These are phyloP conservation scores for Dipodomys spectabilis DNA, from an alignment of 2,113 vertebrate genomes.

Conservation along the genomic window DNA sequence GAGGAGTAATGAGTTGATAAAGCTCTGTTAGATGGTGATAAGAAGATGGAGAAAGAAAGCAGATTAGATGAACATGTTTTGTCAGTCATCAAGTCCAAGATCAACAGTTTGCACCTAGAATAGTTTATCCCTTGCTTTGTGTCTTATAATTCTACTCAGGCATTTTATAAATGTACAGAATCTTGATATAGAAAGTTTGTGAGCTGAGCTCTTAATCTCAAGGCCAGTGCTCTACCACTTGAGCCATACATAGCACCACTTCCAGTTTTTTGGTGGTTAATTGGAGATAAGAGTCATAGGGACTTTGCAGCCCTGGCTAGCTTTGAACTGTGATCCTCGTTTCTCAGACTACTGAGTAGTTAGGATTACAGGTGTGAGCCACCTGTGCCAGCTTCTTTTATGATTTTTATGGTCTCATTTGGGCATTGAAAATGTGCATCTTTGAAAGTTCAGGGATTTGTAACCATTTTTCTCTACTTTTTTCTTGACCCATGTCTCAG, in stretches of 20 bases:
- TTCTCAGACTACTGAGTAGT: too few relatives aligned
- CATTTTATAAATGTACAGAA: slow-evolving; percentile 20
- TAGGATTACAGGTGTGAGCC: too few relatives aligned
- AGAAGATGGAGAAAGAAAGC: not conserved
- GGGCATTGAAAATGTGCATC: not conserved
- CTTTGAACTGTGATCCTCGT: too few relatives aligned
- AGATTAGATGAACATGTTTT: not conserved
- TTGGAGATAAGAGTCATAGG: too few relatives aligned
- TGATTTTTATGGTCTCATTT: slow-evolving; percentile 26
- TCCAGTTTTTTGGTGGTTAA: too few relatives aligned
- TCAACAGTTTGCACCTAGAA: not conserved
- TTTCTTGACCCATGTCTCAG: not conserved
- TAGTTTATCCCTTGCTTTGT: not conserved
- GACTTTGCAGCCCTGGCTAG: too few relatives aligned
- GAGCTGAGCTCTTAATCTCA: not conserved
- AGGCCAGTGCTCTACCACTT: too few relatives aligned
- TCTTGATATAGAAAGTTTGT: slow-evolving; percentile 5
- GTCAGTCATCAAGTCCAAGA: not conserved
- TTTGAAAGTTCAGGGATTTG: slow-evolving; percentile 39
- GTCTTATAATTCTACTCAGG: slow-evolving; percentile 12
- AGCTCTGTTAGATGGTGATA: not conserved
- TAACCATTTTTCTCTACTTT: slow-evolving; percentile 41
- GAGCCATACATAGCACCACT: too few relatives aligned
- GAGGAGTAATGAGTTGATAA: not conserved
- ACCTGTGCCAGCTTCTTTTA: not conserved